Conservation (phyloP, 1,140 invertebrate species). For the Stegodyphus mimosarum region DNA sequence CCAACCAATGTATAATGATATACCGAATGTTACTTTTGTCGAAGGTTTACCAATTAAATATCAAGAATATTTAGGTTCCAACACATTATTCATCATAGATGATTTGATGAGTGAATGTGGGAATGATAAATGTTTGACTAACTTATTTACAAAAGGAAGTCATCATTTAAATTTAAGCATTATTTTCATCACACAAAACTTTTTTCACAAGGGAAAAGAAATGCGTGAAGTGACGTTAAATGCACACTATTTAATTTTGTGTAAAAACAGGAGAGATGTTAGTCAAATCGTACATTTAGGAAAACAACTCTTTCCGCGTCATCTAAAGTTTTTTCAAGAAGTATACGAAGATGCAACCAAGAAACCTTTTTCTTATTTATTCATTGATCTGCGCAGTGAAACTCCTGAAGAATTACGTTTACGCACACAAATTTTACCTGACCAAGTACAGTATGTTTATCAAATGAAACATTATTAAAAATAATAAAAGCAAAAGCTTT, state of each 20-base stretch:
- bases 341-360: conserved; percentile 31
- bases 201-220: conserved; percentile 29
- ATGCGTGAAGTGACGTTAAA: conserved; percentile 26
- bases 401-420: conserved; percentile 20
- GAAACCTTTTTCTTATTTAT: conserved; percentile 20
- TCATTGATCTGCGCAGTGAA: conserved; percentile 25
- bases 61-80: conserved; percentile 5
- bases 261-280: conserved; percentile 6
- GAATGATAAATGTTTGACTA: background rate
- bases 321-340: conserved; percentile 20
- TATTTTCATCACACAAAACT: conserved; percentile 12
- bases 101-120: conserved; percentile 13
- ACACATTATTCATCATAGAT: conserved; percentile 6
- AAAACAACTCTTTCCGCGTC: background rate
- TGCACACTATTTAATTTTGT: conserved; percentile 20
- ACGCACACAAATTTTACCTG: conserved; percentile 3
- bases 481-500: too few species aligned
- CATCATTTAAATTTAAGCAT: conserved; percentile 12
- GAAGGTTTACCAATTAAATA: conserved; percentile 6
- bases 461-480: background rate
- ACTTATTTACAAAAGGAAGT: conserved; percentile 20
- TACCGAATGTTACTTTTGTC: conserved; percentile 18
- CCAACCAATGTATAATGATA: background rate
- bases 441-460: background rate
- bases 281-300: conserved; percentile 1